These are phyloP conservation scores for Phalacrocorax aristotelis DNA, from an alignment of 2,113 vertebrate species.

Conservation along the genomic window DNA sequence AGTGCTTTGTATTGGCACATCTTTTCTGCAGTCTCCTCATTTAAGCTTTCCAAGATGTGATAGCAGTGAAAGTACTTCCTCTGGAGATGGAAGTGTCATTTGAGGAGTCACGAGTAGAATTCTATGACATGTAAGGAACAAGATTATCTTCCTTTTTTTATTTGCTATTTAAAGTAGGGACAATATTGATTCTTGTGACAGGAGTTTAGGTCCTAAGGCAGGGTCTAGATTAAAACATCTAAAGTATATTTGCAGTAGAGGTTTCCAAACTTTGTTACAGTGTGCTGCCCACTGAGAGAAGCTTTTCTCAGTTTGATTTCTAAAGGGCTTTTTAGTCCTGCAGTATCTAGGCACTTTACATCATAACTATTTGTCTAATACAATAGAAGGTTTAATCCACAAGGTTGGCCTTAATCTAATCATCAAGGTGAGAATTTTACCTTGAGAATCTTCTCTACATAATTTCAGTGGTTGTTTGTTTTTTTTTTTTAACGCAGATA, in stretches of 20 bases:
- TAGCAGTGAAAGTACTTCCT: not conserved
- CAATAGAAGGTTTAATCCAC: slow-evolving; percentile 21
- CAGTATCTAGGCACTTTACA: not conserved
- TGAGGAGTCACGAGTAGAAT: not conserved
- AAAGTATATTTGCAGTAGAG: slow-evolving; percentile 16
- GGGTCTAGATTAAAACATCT: slow-evolving; percentile 28
- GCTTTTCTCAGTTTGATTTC: not conserved
- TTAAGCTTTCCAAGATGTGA: not conserved
- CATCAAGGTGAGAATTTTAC: not conserved
- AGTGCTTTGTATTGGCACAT: not conserved
- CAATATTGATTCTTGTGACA: slow-evolving; percentile 24
- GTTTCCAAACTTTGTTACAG: slow-evolving; percentile 1
- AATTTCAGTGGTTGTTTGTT: not conserved
- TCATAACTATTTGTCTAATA: slow-evolving; percentile 21
- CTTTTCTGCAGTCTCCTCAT: not conserved
- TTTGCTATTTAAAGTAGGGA: slow-evolving; percentile 42
- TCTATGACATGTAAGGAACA: slow-evolving; percentile 24
- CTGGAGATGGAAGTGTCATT: not conserved
- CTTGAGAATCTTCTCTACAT: not conserved
- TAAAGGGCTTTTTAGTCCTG: not conserved
- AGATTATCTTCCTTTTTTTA: slow-evolving; percentile 40
- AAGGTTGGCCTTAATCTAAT: not conserved
- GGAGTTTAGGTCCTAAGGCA: slow-evolving; percentile 9
- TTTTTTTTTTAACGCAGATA: not conserved
- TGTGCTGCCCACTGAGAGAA: not conserved